Evolutionary conservation across 2,888 invertebrate species (phyloP), one percentile per base, ranked within the genome.

Genomic region (Crepidodera aurea): DNA sequence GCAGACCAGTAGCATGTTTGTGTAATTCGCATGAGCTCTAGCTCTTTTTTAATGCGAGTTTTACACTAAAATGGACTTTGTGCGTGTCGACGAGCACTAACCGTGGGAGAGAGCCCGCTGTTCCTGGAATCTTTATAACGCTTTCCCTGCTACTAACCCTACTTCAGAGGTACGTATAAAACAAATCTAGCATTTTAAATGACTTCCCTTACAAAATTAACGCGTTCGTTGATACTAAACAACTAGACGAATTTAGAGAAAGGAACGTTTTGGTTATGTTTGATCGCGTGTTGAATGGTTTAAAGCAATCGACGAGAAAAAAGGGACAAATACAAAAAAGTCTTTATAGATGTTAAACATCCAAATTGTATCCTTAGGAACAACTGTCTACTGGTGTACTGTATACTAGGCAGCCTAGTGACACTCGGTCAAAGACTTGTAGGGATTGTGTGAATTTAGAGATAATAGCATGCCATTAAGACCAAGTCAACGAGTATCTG

Each of bases 61-160:
- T 69, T 69, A 71, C 72, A 73, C 70, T 72, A 66, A 73, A 75
- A 75, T 73, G 74, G 72, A 72, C 68, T 73, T 73, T 72, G 73
- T 76, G 75, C 76, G 75, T 76, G 76, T 66, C 58, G 60, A 65
- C 62, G 62, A 67, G 72, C 75, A 72, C 70, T 76, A 72, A 73
- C 70, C 71, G 74, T 75, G 72, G 68, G 73, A 75, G 67, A 65
- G 63, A 63, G 67, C 71, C 60, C 69, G 71, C 58, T 65, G 65
- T 66, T 65, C 58, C 13, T 25, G 10, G 40, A 18, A 40, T 40
- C 40, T 40, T 40, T 40, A 40, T 40, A 40, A 12, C 40, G 40
- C 40, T 13, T 8, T 29, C 37, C 6, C 5, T 5, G 12, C 34
- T 29, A 12, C 12, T 16, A 18, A 13, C 34, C 6, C 8, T 18